Evolutionary conservation across 2,888 invertebrate genomes (phyloP).

Genomic region (Strigamia crassipes): DNA sequence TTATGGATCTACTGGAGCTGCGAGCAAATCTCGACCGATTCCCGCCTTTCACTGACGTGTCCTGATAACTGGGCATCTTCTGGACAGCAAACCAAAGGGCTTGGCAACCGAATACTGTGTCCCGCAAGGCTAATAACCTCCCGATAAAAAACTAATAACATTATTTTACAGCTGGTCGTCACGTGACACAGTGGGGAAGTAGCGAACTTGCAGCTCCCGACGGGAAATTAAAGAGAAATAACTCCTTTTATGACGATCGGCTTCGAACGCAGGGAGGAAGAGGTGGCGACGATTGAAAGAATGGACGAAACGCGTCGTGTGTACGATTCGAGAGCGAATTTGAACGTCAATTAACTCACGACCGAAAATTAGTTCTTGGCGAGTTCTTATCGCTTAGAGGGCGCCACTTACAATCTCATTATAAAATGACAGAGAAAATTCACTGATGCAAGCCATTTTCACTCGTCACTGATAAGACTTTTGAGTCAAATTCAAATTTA

Average conservation of each 20-base stretch:
- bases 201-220: not conserved
- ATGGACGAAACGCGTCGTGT: slow-evolving; percentile 23
- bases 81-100: slow-evolving; percentile 24
- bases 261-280: not conserved
- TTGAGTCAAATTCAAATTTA: slow-evolving; percentile 19
- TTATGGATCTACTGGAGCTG: slow-evolving; percentile 10
- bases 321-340: slow-evolving; percentile 26
- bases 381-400: slow-evolving; percentile 36
- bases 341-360: slow-evolving; percentile 34
- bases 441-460: slow-evolving; percentile 36
- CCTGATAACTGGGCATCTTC: slow-evolving; percentile 26
- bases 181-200: not conserved
- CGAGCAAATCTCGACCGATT: slow-evolving; percentile 34
- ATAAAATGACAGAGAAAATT: slow-evolving; percentile 36
- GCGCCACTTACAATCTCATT: slow-evolving; percentile 24
- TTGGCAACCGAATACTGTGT: slow-evolving; percentile 27
- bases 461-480: slow-evolving; percentile 17
- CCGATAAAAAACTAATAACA: slow-evolving; percentile 31
- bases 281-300: not conserved
- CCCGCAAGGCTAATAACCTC: slow-evolving; percentile 18
- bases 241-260: slow-evolving; percentile 31
- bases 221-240: slow-evolving; percentile 30
- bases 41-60: slow-evolving; percentile 25
- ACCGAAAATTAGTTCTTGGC: slow-evolving; percentile 34
- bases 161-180: slow-evolving; percentile 31